Percentiles rank a stretch among this genome's conserved stretches.
Conservation (phyloP, 2,113 vertebrate genomes). For the Sporophila hypoxantha region DNA sequence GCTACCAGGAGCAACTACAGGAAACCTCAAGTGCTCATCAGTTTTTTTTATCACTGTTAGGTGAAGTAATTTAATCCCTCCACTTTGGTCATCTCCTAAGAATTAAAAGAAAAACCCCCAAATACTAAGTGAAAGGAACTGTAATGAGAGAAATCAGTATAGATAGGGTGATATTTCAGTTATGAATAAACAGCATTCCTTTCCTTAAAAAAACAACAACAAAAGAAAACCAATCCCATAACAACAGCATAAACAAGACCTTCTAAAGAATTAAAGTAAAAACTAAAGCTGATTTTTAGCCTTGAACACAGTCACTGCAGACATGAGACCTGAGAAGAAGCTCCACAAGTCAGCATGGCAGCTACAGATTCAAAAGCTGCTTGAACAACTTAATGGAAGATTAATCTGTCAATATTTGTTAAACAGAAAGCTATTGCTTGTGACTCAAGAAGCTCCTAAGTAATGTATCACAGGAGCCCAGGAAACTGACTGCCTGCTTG, state of each 20-base stretch:
- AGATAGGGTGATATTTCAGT: not conserved
- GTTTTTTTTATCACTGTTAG: not conserved
- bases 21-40: not conserved
- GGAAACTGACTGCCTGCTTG: not conserved
- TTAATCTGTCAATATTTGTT: slow-evolving; percentile 23
- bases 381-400: slow-evolving; percentile 17
- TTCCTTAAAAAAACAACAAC: not conserved
- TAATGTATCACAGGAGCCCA: not conserved
- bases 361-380: not conserved
- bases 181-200: slow-evolving; percentile 29
- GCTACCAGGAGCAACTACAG: not conserved
- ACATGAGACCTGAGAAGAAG: not conserved
- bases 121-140: not conserved
- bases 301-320: not conserved
- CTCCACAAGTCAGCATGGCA: not conserved
- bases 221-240: not conserved
- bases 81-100: not conserved
- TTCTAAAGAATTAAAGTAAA: not conserved
- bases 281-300: not conserved
- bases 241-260: not conserved
- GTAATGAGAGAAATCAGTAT: not conserved
- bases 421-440: slow-evolving; percentile 7
- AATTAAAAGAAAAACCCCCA: not conserved
- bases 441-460: not conserved
- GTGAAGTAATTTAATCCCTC: not conserved